Evolutionary conservation across 2,888 invertebrate genomes (phyloP), one percentile per base, ranked within the genome.

Genomic region (Elegia similella): DNA sequence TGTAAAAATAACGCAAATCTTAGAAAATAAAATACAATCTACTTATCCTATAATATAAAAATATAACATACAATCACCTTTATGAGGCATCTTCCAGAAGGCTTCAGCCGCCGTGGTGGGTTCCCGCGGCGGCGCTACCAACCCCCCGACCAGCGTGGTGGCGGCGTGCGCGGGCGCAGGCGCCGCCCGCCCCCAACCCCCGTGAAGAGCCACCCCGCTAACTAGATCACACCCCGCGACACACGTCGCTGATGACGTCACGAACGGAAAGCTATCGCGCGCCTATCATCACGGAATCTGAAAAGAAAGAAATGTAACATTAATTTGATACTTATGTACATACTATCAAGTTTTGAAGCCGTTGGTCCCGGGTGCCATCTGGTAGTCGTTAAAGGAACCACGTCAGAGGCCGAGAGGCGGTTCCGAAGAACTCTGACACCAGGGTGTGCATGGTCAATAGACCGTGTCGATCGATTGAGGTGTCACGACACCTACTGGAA

Each of bases 51-150:
- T 38, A 38, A 34, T n/a, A n/a, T 34, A 46, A 12, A 38, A 47
- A 47, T 42, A 12, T 17, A 55, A 55, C 42, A 48, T 12, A 29
- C 59, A 69, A 73, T 85, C 88, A 96, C 96, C 96, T 95, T 96
- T 96, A 88, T 96, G 96, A 68, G 96, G 96, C 96, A 96, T 96
- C 91, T 96, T 96, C 95, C 95, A 96, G 85, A 95, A 95, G 73
- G 95, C 94, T 81, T 95, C 95, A 69, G 94, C 94, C 93, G 93
- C 94, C 87, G 93, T 93, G 86, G 92, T 91, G 78, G 94, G 94
- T 88, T 95, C 95, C 93, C 95, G 93, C 93, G 95, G 93, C 92
- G 95, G 93, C 92, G 93, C 92, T 76, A 93, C 93, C 92, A 93
- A 89, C 85, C 93, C 94, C 78, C 93, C 94, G 78, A 92, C 93